Conservation (phyloP, 2,113 vertebrate species). For the Neolamprologus tretocephalus region DNA sequence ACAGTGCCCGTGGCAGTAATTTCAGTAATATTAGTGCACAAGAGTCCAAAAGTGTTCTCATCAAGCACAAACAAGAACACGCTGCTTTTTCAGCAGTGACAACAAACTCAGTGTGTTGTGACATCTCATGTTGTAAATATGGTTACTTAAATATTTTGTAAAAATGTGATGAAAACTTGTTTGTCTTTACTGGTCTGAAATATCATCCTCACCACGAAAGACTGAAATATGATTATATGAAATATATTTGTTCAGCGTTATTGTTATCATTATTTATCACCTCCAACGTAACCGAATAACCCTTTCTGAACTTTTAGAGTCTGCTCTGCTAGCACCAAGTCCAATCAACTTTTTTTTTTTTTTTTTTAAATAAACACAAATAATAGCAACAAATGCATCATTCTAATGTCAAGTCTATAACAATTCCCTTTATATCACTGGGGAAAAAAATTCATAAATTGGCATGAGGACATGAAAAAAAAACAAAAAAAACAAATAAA, state of each 20-base stretch:
- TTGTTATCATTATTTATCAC: neutral
- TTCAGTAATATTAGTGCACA: neutral
- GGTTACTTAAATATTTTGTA: neutral
- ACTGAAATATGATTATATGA: neutral
- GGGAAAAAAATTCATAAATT: neutral
- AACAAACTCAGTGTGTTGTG: neutral
- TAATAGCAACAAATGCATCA: neutral
- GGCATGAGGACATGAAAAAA: neutral
- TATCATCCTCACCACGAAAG: neutral
- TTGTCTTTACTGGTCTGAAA: neutral
- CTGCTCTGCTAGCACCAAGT: neutral
- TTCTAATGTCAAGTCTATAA: neutral
- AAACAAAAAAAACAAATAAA: fast-evolving
- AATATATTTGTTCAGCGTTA: neutral
- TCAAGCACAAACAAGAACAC: neutral
- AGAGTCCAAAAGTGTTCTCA: neutral
- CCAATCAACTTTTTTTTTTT: neutral
- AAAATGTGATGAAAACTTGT: neutral
- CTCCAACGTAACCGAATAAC: neutral
- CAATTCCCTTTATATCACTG: neutral
- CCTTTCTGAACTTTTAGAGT: neutral
- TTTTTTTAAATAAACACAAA: neutral
- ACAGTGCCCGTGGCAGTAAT: neutral
- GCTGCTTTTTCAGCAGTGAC: neutral
- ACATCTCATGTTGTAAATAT: neutral